Evolutionary conservation across 2,113 vertebrate species (phyloP), one percentile per base, ranked within the genome.

Genomic region (Alexandromys fortis): DNA sequence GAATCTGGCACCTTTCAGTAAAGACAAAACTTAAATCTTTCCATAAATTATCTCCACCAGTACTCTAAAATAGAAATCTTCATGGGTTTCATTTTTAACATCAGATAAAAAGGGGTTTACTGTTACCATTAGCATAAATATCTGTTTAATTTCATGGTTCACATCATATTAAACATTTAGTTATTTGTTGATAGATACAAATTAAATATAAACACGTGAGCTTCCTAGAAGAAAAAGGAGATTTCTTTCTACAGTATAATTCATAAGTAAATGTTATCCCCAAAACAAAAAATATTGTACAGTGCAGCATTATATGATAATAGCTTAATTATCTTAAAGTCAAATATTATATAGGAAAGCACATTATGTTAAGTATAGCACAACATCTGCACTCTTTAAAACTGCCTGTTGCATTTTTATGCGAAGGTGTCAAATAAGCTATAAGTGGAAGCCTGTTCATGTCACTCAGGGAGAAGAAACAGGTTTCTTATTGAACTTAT

Each of bases 291-390:
- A 90, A 9, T 73, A 28, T 35, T 65, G 65, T 58, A 63, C 55
- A 96, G 68, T 92, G 78, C 26, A 91, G 52, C 38, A 94, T 45
- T 93, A 35, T 77, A 19, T 49, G 21, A 72, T 76, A 49, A 58
- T 3, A 22, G 77, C 45, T 65, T 89, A 96, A 68, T 38, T 94
- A 79, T 82, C 28, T 67, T 92, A 78, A 83, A 93, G n/a, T 24
- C 68, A 86, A 96, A 63, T 77, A 90, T 6, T 92, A 55, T 87
- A 90, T 6, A 76, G 35, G 49, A 88, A 96, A 97, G 81, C 6
- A 4, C 10, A 77, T 33, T 24, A 77, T 45, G 33, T 65, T 49
- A 79, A 81, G 78, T 76, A 76, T 38, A 92, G 89, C 47, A 89
- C 68, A 94, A 92, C 55, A 96, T 72, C 21, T 94, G 49, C 1